Evolutionary conservation across 2,113 vertebrate genomes (phyloP), one percentile per base, ranked within the genome.

Genomic region (Eurystomus gularis): DNA sequence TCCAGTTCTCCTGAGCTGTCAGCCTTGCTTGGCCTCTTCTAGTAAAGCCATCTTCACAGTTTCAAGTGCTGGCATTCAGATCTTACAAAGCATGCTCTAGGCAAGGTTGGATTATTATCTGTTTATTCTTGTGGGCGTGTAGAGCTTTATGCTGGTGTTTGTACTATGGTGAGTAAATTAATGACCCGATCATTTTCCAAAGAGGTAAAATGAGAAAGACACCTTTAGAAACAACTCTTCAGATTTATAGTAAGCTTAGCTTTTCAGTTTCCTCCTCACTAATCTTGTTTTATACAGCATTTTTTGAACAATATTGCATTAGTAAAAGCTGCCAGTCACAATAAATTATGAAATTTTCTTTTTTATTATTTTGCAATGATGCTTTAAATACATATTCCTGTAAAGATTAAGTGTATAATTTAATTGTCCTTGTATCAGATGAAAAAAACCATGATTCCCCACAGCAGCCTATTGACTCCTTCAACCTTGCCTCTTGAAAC

Each of bases 401-500:
- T 88, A 97, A 97, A 97, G 96, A 98, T 95, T 95, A 97, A 95
- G 86, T 60, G 52, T 87, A 81, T 96, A 91, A 93, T 98, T 96
- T 97, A 97, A 98, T 98, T 98, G 97, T 96, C 96, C 96, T 98
- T 97, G 97, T 97, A 97, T 98, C 96, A 97, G 96, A 98, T 96
- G 89, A 96, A 92, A 84, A 86, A 86, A 94, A 79, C 48, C 96
- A 94, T 81, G 96, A 97, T 97, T 97, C 97, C 97, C 97, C 97
- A 96, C 93, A 97, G 97, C 97, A 97, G 97, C 97, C 98, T 97
- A 98, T 95, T 97, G 98, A 98, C 98, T 98, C 97, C 95, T 98
- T 98, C 98, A 98, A 98, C 98, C 98, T 98, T 98, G 98, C 97
- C 97, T 98, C 97, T 98, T 98, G 97, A 98, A 98, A 98, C 97